phyloP scores from a whole-genome alignment of 2,888 invertebrate genomes.

The Gymnosoma rotundatum region DNA sequence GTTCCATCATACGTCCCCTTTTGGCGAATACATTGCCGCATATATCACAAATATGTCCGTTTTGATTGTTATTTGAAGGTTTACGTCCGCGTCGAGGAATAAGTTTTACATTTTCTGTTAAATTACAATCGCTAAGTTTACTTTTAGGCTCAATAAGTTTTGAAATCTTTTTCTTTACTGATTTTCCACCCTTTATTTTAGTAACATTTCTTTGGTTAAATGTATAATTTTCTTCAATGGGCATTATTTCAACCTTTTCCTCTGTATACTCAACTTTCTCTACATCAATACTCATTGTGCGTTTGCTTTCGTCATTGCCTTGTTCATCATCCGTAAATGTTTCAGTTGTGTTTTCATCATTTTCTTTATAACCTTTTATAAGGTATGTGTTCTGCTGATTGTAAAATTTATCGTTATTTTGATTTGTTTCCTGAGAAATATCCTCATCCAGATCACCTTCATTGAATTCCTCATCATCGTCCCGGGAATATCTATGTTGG shows the following conservation, averaged over 20 bases:
- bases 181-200: conserved; percentile 28
- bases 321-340: conserved; percentile 32
- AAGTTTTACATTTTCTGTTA: conserved; percentile 33
- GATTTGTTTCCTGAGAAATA: background rate
- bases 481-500: conserved; percentile 4
- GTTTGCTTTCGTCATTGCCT: background rate
- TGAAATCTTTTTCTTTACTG: conserved; percentile 28
- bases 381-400: conserved; percentile 15
- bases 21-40: conserved; percentile 80
- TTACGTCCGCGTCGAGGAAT: conserved; percentile 57
- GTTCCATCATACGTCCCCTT: conserved; percentile 79
- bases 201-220: background rate
- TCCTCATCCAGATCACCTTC: background rate
- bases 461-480: conserved; percentile 20
- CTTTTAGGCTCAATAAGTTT: background rate
- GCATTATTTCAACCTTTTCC: background rate
- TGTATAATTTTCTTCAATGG: background rate
- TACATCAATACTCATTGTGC: background rate
- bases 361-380: background rate
- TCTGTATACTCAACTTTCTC: conserved; percentile 20
- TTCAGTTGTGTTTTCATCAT: conserved; percentile 42
- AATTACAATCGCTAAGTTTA: background rate
- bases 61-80: conserved; percentile 71
- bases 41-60: conserved; percentile 78
- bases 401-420: conserved; percentile 11